Conservation (phyloP, 2,113 vertebrate genomes). For the Lampris megalopsis region DNA sequence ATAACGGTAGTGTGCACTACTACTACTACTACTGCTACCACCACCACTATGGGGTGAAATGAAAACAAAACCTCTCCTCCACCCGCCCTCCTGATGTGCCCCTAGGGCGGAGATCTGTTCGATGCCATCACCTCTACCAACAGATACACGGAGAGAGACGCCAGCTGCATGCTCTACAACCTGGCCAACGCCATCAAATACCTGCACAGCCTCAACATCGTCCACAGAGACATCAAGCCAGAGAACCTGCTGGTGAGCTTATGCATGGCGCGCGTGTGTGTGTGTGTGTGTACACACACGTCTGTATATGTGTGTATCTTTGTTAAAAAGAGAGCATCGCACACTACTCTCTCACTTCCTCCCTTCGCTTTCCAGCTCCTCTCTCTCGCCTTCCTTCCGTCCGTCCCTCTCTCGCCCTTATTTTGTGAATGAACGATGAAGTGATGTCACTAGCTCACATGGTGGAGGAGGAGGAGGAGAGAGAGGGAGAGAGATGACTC, state of each 20-base stretch:
- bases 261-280: background rate
- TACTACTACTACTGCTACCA: no score
- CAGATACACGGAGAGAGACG: constrained; percentile 97
- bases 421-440: constrained; percentile 58
- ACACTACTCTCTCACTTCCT: background rate
- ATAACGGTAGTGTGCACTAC: no score
- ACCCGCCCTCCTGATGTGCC: constrained; percentile 13
- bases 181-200: constrained; percentile 97
- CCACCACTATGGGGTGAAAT: background rate
- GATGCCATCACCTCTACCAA: constrained; percentile 98
- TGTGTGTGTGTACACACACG: constrained; percentile 18
- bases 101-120: constrained; percentile 96
- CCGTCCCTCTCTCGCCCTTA: background rate
- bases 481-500: constrained; percentile 51
- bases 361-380: background rate
- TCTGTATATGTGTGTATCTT: background rate
- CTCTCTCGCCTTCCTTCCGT: constrained; percentile 4
- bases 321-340: background rate
- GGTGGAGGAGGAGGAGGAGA: background rate
- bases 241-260: constrained; percentile 96
- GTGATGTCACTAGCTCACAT: constrained; percentile 39
- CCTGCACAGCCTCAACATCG: constrained; percentile 97
- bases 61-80: constrained; percentile 7
- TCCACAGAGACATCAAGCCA: constrained; percentile 98
- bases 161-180: constrained; percentile 98